These are phyloP conservation scores for Caenorhabditis latens DNA, from an alignment of 1,140 invertebrate species.

Conservation along the genomic window DNA sequence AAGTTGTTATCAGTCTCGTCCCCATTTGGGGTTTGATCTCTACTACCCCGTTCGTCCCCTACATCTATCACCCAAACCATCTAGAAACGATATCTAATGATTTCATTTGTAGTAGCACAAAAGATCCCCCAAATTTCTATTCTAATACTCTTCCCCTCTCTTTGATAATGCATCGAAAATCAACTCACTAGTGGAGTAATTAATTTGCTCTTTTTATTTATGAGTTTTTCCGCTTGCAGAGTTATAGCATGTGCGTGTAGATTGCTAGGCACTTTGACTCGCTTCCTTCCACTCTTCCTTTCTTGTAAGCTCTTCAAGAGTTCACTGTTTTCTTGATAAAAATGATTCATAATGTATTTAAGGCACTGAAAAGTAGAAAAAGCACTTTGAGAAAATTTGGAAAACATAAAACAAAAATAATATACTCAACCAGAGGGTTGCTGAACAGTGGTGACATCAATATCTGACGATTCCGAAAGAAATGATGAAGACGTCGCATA, in stretches of 20 bases:
- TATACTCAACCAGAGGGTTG: too few relatives aligned
- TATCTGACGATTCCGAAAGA: neutral
- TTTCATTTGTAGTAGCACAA: constrained; percentile 35
- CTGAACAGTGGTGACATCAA: neutral
- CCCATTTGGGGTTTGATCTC: constrained; percentile 42
- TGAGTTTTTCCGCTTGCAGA: neutral
- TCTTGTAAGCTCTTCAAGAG: neutral
- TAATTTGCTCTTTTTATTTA: neutral
- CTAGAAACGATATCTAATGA: neutral
- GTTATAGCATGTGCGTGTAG: constrained; percentile 19
- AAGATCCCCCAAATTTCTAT: constrained; percentile 23
- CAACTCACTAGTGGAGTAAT: neutral
- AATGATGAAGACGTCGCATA: constrained; percentile 2
- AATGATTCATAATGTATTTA: constrained; percentile 1
- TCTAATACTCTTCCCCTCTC: neutral
- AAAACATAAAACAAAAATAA: too few relatives aligned
- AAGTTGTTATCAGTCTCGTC: constrained; percentile 40
- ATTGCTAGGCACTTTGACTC: constrained; percentile 55
- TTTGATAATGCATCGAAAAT: neutral
- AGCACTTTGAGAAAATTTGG: too few relatives aligned
- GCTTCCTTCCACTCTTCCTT: neutral
- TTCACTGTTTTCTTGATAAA: neutral
- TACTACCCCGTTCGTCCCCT: constrained; percentile 28
- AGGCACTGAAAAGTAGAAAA: neutral
- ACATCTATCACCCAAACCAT: neutral